Evolutionary conservation across 1,140 invertebrate species (phyloP).

Genomic region (Homalodisca vitripennis): DNA sequence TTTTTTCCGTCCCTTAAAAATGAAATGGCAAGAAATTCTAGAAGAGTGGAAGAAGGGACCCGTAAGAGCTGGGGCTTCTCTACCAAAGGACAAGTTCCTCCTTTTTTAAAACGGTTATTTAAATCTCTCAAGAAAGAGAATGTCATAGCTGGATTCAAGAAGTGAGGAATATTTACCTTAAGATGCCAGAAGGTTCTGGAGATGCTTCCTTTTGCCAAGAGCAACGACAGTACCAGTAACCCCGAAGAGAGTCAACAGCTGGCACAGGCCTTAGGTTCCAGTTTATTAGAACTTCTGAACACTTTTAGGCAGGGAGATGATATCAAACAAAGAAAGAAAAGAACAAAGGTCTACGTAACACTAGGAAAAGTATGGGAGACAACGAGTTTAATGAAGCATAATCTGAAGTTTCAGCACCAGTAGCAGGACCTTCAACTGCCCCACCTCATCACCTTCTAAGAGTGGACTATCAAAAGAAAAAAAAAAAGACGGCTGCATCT

Average conservation of each 20-base stretch:
- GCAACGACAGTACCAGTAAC: not conserved
- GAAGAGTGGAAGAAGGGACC: constrained; percentile 41
- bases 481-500: not conserved
- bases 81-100: constrained; percentile 41
- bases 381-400: not conserved
- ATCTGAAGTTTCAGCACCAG: not conserved
- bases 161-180: constrained; percentile 40
- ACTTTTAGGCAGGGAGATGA: not conserved
- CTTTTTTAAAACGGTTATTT: constrained; percentile 38
- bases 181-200: constrained; percentile 35
- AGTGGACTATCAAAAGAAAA: not conserved
- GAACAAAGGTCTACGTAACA: constrained; percentile 1
- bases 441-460: not conserved
- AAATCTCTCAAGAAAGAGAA: constrained; percentile 37
- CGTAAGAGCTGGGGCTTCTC: constrained; percentile 32
- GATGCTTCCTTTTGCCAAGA: constrained; percentile 12
- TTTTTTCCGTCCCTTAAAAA: constrained; percentile 47
- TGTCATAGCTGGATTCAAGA: constrained; percentile 39
- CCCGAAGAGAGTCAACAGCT: not conserved
- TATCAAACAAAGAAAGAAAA: constrained; percentile 17
- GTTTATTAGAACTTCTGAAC: constrained; percentile 21
- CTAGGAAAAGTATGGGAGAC: not conserved
- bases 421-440: not conserved
- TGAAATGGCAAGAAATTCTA: constrained; percentile 44
- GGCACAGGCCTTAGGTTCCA: constrained; percentile 5